Percentiles rank a stretch among this genome's conserved stretches.
These are phyloP conservation scores for Sebastes fasciatus DNA, from an alignment of 2,113 vertebrate species.

Conservation along the genomic window DNA sequence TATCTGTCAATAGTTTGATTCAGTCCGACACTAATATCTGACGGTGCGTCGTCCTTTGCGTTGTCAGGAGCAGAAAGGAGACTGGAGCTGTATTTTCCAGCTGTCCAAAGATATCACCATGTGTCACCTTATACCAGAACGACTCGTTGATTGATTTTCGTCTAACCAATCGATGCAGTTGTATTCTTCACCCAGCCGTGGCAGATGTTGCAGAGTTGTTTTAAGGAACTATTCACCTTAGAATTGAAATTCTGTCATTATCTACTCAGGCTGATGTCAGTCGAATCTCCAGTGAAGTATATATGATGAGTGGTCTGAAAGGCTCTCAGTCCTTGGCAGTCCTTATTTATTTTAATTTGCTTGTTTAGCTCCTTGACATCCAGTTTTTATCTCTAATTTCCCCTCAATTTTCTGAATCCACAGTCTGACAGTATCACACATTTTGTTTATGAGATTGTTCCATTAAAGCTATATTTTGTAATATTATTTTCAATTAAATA, in stretches of 20 bases:
- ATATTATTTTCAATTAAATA: too few relatives aligned
- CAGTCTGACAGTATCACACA: too few relatives aligned
- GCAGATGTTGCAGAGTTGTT: slow-evolving; percentile 44
- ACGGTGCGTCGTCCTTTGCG: slow-evolving; percentile 10
- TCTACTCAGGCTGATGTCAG: not conserved
- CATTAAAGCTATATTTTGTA: too few relatives aligned
- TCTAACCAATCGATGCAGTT: slow-evolving; percentile 68
- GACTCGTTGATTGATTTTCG: slow-evolving; percentile 74
- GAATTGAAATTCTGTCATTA: slow-evolving; percentile 56
- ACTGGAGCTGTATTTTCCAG: slow-evolving; percentile 45
- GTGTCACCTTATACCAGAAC: slow-evolving; percentile 68
- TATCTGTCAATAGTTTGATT: slow-evolving; percentile 41
- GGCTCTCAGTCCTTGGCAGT: not conserved
- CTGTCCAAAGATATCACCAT: slow-evolving; percentile 49
- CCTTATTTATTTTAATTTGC: too few relatives aligned
- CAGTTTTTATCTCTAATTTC: too few relatives aligned
- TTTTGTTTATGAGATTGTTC: too few relatives aligned
- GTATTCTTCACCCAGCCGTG: slow-evolving; percentile 48
- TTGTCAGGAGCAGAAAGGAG: slow-evolving; percentile 26
- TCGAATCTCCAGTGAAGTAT: slow-evolving; percentile 10
- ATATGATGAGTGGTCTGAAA: not conserved
- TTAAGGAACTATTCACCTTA: slow-evolving; percentile 48
- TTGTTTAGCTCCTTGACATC: too few relatives aligned
- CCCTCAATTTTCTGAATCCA: too few relatives aligned
- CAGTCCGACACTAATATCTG: slow-evolving; percentile 37